These are phyloP conservation scores for Sitobion miscanthi DNA, from an alignment of 1,140 invertebrate species.

Conservation along the genomic window DNA sequence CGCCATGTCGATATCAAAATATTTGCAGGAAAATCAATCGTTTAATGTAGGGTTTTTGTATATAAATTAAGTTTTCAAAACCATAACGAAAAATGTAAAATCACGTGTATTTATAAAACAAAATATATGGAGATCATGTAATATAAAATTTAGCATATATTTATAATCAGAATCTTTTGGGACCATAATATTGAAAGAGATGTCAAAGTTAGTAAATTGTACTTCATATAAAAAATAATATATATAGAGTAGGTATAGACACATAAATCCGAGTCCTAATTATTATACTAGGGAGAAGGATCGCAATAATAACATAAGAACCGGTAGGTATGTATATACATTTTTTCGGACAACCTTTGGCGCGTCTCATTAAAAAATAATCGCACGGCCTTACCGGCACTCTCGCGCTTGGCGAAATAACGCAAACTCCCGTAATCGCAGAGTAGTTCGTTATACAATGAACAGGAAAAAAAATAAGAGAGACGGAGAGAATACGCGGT, in stretches of 20 bases:
- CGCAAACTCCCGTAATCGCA: slow-evolving; percentile 16
- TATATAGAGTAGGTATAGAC: background rate
- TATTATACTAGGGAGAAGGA: background rate
- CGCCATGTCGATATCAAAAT: background rate
- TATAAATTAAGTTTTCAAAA: background rate
- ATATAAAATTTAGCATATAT: background rate
- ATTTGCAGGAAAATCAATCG: background rate
- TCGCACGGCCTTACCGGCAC: background rate
- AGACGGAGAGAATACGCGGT: background rate
- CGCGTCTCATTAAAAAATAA: slow-evolving; percentile 21
- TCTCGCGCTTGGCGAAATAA: slow-evolving; percentile 16
- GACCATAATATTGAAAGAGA: background rate
- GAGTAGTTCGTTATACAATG: slow-evolving; percentile 44
- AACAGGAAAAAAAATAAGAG: background rate
- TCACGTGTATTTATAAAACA: background rate
- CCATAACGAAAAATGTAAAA: background rate
- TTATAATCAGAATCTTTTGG: background rate
- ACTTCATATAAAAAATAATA: background rate
- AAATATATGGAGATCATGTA: background rate
- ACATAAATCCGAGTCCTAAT: background rate
- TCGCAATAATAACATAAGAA: slow-evolving; percentile 14
- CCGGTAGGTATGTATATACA: background rate
- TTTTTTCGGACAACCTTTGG: background rate
- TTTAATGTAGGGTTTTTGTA: background rate
- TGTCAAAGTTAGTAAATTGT: background rate